These are phyloP conservation scores for Julus scanicus DNA, from an alignment of 2,888 invertebrate species.

Conservation along the genomic window DNA sequence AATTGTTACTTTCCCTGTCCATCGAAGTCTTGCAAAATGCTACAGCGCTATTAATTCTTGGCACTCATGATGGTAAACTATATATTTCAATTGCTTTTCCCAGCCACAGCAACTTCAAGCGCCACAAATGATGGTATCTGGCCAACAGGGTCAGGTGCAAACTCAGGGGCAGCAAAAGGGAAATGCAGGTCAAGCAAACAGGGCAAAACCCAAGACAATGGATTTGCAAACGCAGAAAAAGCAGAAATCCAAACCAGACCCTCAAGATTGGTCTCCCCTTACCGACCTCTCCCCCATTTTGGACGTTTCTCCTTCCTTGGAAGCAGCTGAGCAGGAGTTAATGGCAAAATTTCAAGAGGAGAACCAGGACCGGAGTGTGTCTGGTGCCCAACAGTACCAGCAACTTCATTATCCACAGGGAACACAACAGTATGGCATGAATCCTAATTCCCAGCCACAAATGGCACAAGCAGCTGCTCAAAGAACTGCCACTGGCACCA, in stretches of 20 bases:
- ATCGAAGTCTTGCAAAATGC: too few relatives aligned
- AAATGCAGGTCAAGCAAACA: constrained; percentile 15
- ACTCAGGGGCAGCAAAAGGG: constrained; percentile 19
- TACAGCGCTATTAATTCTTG: too few relatives aligned
- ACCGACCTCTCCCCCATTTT: constrained; percentile 68
- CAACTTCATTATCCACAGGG: not conserved
- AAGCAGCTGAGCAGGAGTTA: constrained; percentile 64
- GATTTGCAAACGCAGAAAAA: constrained; percentile 60
- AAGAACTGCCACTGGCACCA: constrained; percentile 55
- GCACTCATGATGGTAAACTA: too few relatives aligned
- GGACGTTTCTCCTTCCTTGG: constrained; percentile 67
- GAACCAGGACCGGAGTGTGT: constrained; percentile 50
- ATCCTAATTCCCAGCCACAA: not conserved
- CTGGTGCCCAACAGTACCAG: not conserved
- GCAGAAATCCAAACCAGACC: constrained; percentile 59
- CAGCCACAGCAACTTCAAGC: constrained; percentile 52
- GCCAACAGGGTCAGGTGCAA: not conserved
- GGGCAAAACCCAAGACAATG: constrained; percentile 57
- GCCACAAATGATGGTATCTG: constrained; percentile 52
- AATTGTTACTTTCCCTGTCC: too few relatives aligned
- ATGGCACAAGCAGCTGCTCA: constrained; percentile 14
- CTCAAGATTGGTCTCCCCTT: constrained; percentile 66
- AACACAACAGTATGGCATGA: not conserved
- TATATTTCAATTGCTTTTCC: not conserved
- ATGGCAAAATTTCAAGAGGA: constrained; percentile 58